Evolutionary conservation across 2,888 invertebrate genomes (phyloP).

Genomic region (Glomeris marginata): DNA sequence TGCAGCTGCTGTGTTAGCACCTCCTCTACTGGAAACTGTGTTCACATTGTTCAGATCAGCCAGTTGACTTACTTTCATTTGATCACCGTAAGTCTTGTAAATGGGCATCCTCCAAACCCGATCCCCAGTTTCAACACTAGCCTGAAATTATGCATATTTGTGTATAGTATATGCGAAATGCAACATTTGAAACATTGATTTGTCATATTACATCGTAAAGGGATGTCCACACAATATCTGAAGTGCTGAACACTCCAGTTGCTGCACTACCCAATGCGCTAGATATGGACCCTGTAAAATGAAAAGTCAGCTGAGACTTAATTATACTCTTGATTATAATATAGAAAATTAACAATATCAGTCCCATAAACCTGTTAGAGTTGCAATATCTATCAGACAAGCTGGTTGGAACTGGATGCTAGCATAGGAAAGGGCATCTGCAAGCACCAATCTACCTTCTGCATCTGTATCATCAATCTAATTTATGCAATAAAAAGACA

Average conservation of each 20-base stretch:
- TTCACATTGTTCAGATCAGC: conserved; percentile 48
- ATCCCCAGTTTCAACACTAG: conserved; percentile 58
- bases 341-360: too few species aligned
- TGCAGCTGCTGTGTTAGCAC: conserved; percentile 56
- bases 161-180: background rate
- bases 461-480: conserved; percentile 16
- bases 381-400: conserved; percentile 13
- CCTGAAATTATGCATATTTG: conserved; percentile 25
- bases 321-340: too few species aligned
- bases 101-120: conserved; percentile 69
- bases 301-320: too few species aligned
- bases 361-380: conserved; percentile 14
- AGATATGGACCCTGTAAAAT: too few species aligned
- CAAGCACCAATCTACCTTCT: conserved; percentile 16
- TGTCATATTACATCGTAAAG: too few species aligned
- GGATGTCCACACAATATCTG: too few species aligned
- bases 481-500: background rate
- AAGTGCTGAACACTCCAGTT: too few species aligned
- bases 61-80: conserved; percentile 34
- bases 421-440: conserved; percentile 12
- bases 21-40: conserved; percentile 38
- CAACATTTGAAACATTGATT: too few species aligned
- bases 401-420: background rate
- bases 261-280: too few species aligned
- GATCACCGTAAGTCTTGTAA: conserved; percentile 50